Evolutionary conservation across 2,797 vertebrate genomes (phyloP).

Genomic region (Diplodus puntazzo): DNA sequence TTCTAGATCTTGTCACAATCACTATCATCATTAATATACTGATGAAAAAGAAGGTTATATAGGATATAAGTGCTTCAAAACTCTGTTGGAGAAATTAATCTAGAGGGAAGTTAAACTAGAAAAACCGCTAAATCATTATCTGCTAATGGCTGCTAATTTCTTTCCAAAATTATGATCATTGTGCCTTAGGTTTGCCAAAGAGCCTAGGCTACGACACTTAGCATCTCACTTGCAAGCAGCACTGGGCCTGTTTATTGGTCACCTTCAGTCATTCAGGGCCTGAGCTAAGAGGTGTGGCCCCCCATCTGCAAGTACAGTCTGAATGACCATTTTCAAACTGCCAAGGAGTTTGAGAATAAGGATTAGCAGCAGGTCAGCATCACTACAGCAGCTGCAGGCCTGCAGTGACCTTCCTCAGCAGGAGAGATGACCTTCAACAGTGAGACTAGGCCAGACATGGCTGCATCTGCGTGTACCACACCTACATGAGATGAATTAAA

Average conservation of each 20-base stretch:
- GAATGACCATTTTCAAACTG: not conserved
- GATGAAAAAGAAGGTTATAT: not conserved
- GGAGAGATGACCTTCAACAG: conserved; percentile 73
- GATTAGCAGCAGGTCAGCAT: conserved; percentile 14
- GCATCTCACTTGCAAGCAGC: conserved; percentile 13
- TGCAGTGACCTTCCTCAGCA: conserved; percentile 67
- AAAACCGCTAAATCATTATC: not conserved
- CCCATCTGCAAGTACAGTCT: not conserved
- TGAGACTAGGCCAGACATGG: conserved; percentile 42
- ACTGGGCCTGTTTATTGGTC: conserved; percentile 1
- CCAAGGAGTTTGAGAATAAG: not conserved
- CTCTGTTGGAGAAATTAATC: not conserved
- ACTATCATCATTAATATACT: too few species aligned
- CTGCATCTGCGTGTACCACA: conserved; percentile 42
- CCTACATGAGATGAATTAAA: not conserved
- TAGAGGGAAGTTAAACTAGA: not conserved
- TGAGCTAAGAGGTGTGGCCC: not conserved
- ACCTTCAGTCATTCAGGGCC: conserved; percentile 16
- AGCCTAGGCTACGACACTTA: not conserved
- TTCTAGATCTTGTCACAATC: not conserved
- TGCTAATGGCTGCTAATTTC: not conserved
- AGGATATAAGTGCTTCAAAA: not conserved
- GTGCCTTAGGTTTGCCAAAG: not conserved
- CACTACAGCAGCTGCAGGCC: conserved; percentile 37
- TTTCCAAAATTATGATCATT: not conserved